Evolutionary conservation across 2,113 vertebrate species (phyloP).

Genomic region (Eolophus roseicapilla): DNA sequence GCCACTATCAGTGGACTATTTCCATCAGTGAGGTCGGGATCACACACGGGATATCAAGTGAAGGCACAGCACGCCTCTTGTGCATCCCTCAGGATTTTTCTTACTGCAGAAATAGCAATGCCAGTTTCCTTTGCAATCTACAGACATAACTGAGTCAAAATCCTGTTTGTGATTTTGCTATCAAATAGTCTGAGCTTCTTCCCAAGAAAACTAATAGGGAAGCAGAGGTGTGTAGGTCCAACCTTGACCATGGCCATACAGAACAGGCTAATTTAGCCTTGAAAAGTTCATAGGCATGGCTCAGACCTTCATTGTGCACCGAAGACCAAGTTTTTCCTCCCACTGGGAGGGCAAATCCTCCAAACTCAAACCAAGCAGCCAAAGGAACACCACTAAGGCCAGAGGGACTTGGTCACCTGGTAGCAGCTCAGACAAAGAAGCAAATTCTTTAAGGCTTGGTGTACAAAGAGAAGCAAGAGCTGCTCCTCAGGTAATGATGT

Average conservation of each 20-base stretch:
- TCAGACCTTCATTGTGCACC: not conserved
- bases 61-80: not conserved
- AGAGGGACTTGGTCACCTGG: not conserved
- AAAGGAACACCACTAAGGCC: not conserved
- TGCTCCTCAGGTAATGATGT: not conserved
- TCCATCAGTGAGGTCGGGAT: not conserved
- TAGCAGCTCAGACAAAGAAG: not conserved
- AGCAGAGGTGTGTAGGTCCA: not conserved
- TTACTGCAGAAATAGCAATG: not conserved
- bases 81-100: not conserved
- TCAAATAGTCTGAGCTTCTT: not conserved
- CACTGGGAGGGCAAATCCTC: not conserved
- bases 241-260: not conserved
- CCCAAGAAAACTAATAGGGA: not conserved
- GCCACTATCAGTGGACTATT: not conserved
- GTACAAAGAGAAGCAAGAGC: fast-evolving
- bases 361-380: not conserved
- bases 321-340: not conserved
- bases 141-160: not conserved
- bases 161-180: not conserved
- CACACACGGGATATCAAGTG: not conserved
- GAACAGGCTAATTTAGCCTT: not conserved
- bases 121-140: not conserved
- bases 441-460: not conserved
- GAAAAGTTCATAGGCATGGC: not conserved